Base-by-base conservation (phyloP, 2,797 vertebrate species). In the Alcedo atthis region DNA sequence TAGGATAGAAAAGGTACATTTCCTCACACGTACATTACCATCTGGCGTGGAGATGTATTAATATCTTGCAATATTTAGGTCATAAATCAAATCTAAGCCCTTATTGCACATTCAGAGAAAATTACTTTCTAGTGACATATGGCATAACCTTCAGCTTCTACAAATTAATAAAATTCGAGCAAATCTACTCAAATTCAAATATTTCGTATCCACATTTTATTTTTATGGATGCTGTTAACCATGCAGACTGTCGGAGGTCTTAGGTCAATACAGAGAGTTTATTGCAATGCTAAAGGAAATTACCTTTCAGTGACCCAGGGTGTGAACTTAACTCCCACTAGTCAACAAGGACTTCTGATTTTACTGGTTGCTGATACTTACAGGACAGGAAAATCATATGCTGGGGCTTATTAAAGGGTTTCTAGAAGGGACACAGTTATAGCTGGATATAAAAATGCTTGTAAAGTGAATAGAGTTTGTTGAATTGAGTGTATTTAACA, bases 51-150 rank as follows among this genome's bases (percentile, higher is more conserved):
- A 95, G 94, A 95, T 93, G 53, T 96, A 96, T 97, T 96, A 97
- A 96, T 96, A 95, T 97, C 94, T 95, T 92, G 83, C 71, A 92
- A 92, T 97, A 97, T 97, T 96, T 97, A 95, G 94, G 96, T 96
- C 94, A 96, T 96, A 96, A 95, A 96, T 97, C 96, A 97, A 94
- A 96, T 85, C 85, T 84, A 90, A 94, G 92, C 86, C 86, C 92
- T 97, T 95, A 96, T 89, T 96, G 94, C 94, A 84, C 67, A 95
- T 95, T 95, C 87, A 90, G 95, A 95, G 94, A 93, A 97, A 97
- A 97, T 97, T 97, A 96, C 96, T 95, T 97, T 91, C 89, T 73
- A 91, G 93, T 92, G 94, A 97, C 96, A 96, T 97, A 97, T 93
- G 96, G 94, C 93, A 91, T 91, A 96, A 97, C 96, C 96, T 96